These are phyloP conservation scores for Rhinoptilus africanus DNA, from an alignment of 2,113 vertebrate species.

Conservation along the genomic window DNA sequence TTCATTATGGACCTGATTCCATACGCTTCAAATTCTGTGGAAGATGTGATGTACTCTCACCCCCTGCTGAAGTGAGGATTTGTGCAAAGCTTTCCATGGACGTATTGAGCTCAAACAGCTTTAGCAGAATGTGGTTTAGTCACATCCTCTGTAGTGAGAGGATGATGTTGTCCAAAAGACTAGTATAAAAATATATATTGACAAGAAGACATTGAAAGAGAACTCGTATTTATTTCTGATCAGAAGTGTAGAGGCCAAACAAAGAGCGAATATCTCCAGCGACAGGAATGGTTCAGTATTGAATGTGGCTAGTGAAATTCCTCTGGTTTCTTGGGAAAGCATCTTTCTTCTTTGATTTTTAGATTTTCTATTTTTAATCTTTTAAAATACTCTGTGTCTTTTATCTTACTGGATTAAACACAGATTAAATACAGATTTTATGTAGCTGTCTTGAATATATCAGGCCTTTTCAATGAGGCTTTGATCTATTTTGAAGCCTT, in stretches of 20 bases:
- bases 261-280: background rate
- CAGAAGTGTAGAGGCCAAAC: background rate
- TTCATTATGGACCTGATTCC: background rate
- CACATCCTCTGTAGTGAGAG: background rate
- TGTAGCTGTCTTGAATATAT: background rate
- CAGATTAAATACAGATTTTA: slow-evolving; percentile 19
- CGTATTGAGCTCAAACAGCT: background rate
- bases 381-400: background rate
- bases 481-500: slow-evolving; percentile 38
- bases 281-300: background rate
- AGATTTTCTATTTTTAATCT: slow-evolving; percentile 4
- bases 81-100: background rate
- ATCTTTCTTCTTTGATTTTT: background rate
- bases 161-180: background rate
- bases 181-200: background rate
- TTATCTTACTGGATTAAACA: slow-evolving; percentile 28
- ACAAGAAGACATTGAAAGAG: background rate
- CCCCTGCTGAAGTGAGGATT: background rate
- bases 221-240: background rate
- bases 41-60: background rate
- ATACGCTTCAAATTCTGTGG: background rate
- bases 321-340: background rate
- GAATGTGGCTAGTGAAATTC: background rate
- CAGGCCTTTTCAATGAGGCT: background rate
- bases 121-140: background rate